phyloP scores from a whole-genome alignment of 1,140 invertebrate genomes.

The Lamellibrachia luymesi region DNA sequence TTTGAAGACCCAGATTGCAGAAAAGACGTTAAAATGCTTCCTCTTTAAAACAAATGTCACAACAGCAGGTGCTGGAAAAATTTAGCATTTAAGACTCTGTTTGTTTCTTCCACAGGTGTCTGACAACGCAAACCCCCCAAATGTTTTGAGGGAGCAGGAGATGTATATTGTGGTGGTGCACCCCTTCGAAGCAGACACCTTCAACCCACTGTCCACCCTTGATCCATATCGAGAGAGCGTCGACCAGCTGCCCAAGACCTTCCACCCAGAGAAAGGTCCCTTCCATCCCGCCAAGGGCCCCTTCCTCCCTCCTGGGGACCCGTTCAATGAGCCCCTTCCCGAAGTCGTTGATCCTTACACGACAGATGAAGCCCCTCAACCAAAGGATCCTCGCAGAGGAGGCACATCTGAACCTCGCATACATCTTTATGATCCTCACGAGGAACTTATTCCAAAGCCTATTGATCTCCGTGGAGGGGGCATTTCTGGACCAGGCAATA shows the following conservation, averaged over 20 bases:
- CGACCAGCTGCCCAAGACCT: background rate
- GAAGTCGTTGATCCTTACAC: background rate
- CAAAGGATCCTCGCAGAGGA: background rate
- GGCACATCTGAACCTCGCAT: background rate
- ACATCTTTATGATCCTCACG: background rate
- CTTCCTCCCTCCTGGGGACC: background rate
- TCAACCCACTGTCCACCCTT: background rate
- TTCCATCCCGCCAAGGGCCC: background rate
- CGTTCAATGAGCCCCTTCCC: background rate
- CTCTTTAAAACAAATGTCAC: too few species aligned
- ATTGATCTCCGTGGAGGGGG: background rate
- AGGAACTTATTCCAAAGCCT: background rate
- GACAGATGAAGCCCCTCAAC: background rate
- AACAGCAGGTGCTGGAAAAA: too few species aligned
- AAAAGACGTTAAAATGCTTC: too few species aligned
- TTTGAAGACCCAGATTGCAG: too few species aligned
- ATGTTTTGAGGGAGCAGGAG: constrained; percentile 38
- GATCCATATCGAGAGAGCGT: background rate
- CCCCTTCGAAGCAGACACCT: constrained; percentile 26
- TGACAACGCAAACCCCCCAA: constrained; percentile 37
- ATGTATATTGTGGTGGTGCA: constrained; percentile 38
- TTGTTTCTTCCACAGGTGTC: constrained; percentile 33
- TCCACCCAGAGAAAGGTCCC: background rate
- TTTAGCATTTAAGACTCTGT: background rate
- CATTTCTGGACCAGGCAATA: background rate